These are phyloP conservation scores for Cyanoramphus novaezelandiae DNA, from an alignment of 2,113 vertebrate species.

Conservation along the genomic window DNA sequence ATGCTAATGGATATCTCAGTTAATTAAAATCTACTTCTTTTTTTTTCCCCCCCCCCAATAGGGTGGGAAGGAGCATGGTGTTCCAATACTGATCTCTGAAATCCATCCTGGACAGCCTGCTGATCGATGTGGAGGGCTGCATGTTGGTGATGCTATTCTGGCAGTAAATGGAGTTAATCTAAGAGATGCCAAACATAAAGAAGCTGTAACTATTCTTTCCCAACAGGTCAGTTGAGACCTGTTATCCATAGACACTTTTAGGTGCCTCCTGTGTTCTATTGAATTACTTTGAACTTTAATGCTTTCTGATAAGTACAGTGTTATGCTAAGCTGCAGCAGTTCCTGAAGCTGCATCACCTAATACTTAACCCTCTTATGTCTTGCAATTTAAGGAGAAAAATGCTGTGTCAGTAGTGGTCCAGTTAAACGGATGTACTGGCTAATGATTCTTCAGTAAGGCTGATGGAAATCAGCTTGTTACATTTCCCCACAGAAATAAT, in stretches of 20 bases:
- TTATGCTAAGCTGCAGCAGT: not conserved
- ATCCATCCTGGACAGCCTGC: slow-evolving; percentile 94
- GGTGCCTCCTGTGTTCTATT: not conserved
- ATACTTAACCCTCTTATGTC: not conserved
- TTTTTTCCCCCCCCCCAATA: slow-evolving; percentile 21
- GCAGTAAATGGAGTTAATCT: slow-evolving; percentile 97
- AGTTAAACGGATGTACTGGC: not conserved
- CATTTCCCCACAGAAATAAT: not conserved
- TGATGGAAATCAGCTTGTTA: not conserved
- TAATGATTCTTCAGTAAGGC: not conserved
- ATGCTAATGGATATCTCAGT: not conserved
- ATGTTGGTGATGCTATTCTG: slow-evolving; percentile 95
- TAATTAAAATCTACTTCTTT: not conserved
- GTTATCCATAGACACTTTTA: not conserved
- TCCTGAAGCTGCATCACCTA: not conserved
- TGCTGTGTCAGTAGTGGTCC: not conserved
- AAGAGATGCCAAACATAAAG: slow-evolving; percentile 96
- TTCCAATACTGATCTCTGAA: slow-evolving; percentile 97
- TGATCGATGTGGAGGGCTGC: slow-evolving; percentile 92
- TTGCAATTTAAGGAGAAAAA: not conserved
- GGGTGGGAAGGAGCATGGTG: slow-evolving; percentile 98
- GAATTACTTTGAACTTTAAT: not conserved
- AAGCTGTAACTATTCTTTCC: slow-evolving; percentile 97
- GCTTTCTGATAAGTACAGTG: not conserved
- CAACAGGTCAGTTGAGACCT: slow-evolving; percentile 84